Evolutionary conservation across 1,140 invertebrate genomes (phyloP).

Genomic region (Drosophila quadrilineata): DNA sequence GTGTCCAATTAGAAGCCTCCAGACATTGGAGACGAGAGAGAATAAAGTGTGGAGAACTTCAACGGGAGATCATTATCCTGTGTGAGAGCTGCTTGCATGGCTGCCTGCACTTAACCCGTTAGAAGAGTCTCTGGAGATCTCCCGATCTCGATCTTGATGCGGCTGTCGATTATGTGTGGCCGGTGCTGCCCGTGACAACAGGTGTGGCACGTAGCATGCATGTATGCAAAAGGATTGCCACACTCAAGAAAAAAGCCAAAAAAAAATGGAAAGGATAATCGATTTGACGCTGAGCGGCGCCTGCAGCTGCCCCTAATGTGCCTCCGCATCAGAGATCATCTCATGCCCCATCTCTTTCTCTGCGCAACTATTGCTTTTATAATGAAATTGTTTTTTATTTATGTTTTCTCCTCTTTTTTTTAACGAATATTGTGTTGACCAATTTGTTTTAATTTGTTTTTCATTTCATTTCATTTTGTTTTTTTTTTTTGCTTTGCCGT

Average conservation of each 20-base stretch:
- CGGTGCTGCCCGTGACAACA: conserved; percentile 65
- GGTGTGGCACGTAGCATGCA: conserved; percentile 59
- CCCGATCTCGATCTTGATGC: conserved; percentile 28
- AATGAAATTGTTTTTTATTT: too few relatives aligned
- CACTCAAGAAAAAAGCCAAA: too few relatives aligned
- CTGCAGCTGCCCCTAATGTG: conserved; percentile 70
- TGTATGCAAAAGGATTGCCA: conserved; percentile 63
- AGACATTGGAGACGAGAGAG: conserved; percentile 20
- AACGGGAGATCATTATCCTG: conserved; percentile 56
- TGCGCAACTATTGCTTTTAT: conserved; percentile 62
- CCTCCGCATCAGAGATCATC: background rate
- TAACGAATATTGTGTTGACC: conserved; percentile 74
- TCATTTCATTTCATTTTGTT: background rate
- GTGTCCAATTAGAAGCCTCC: conserved; percentile 43
- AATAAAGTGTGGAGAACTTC: conserved; percentile 58
- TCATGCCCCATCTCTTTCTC: background rate
- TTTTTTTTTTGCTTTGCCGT: too few relatives aligned
- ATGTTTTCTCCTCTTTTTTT: too few relatives aligned
- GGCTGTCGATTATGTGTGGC: conserved; percentile 39
- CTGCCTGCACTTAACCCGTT: conserved; percentile 49
- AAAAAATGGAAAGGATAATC: conserved; percentile 69
- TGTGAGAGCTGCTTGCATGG: conserved; percentile 50
- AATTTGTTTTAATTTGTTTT: conserved; percentile 69
- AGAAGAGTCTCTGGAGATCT: too few relatives aligned
- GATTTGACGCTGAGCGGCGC: conserved; percentile 58